Evolutionary conservation across 1,140 invertebrate genomes (phyloP).

Genomic region (Drosophila paulistorum): DNA sequence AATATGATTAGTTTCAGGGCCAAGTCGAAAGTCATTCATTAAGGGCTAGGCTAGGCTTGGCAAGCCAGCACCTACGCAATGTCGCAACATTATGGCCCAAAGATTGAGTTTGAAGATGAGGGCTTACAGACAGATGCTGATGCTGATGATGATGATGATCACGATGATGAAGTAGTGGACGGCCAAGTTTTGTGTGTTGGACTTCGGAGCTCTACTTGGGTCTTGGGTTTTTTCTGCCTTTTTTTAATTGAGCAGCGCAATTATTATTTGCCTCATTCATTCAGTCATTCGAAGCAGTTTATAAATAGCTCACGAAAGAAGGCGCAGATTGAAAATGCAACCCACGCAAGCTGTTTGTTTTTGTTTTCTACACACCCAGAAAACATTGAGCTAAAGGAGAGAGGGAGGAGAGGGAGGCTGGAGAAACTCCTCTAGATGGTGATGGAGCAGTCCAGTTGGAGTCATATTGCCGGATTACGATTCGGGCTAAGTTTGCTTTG

Average conservation of each 20-base stretch:
- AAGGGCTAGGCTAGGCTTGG: conserved; percentile 57
- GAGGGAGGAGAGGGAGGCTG: no score
- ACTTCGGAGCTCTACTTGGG: conserved; percentile 29
- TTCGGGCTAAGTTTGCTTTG: not conserved
- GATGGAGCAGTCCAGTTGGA: conserved; percentile 17
- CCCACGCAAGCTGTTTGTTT: conserved; percentile 51
- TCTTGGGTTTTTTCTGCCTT: not conserved
- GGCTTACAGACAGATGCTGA: conserved; percentile 7
- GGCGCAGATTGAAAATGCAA: conserved; percentile 65
- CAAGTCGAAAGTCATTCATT: conserved; percentile 65
- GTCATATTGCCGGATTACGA: conserved; percentile 12
- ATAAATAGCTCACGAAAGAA: conserved; percentile 66
- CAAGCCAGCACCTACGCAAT: conserved; percentile 60
- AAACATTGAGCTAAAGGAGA: not conserved
- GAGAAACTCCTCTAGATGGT: conserved; percentile 11
- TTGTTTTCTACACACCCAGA: conserved; percentile 13
- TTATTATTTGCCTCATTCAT: conserved; percentile 70
- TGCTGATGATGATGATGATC: conserved; percentile 21
- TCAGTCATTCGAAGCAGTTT: conserved; percentile 65
- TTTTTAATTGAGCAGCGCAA: conserved; percentile 79
- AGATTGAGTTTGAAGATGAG: conserved; percentile 23
- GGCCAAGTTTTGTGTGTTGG: conserved; percentile 45
- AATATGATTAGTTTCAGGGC: conserved; percentile 64
- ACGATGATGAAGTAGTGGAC: conserved; percentile 23
- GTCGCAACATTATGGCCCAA: conserved; percentile 45